Base-by-base conservation (phyloP, 2,797 vertebrate species). In the Takifugu ocellatus region DNA sequence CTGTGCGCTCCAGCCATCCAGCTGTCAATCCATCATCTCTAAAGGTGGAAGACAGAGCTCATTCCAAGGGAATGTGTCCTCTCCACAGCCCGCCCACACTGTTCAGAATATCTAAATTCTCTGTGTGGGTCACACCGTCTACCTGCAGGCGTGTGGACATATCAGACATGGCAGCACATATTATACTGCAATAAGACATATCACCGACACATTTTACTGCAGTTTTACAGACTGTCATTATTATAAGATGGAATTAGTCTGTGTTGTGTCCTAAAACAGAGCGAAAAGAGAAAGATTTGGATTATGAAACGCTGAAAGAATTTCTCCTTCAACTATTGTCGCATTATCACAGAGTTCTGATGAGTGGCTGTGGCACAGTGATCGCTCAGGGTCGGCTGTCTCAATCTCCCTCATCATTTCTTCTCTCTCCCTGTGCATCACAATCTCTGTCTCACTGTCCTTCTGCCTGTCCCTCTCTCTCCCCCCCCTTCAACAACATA, bases 41-140 rank as follows among this genome's bases (percentile, higher is more conserved):
- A 47, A 59, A 53, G 11, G 56, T 53, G 66, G 74, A 55, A 78
- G 81, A 70, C 75, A 73, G 63, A 76, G 75, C 77, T 55, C 59
- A 57, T 67, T 67, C 56, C 54, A 63, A 16, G 61, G 76, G 70
- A 55, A 25, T 8, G 49, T 3, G 15, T 57, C 50, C 66, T 74
- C 44, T 10, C 54, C 66, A 50, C 73, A 75, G 57, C 62, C 46
- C 64, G 12, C 82, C 81, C 61, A 84, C 75, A 26, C 64, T 75
- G 76, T 73, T 77, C 72, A 62, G 58, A 9, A 70, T 68, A 53
- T 9, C 26, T 21, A 24, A 51, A 69, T 31, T 54, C 72, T 55
- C 60, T 67, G 68, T 3, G 72, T 68, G 65, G 77, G 76, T 48
- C 48, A 59, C 55, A 63, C 74, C 58, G 72, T 66, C 70, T 65